These are phyloP conservation scores for Drosophila sordidula DNA, from an alignment of 2,888 invertebrate species.

Conservation along the genomic window DNA sequence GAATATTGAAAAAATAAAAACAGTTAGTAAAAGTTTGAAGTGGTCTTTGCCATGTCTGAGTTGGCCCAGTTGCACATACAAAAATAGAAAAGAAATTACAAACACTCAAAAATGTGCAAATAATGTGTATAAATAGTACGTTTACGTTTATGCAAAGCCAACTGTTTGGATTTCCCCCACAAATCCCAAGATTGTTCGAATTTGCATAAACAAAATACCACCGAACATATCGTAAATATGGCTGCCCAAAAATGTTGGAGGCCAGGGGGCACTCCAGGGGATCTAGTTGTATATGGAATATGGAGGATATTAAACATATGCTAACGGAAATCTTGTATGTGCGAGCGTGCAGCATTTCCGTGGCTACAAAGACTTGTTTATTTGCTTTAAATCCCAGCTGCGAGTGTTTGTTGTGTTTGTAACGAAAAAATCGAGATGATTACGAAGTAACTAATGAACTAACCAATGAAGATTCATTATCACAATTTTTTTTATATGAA, in stretches of 20 bases:
- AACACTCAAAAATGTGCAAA: conserved; percentile 38
- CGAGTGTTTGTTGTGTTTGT: conserved; percentile 5
- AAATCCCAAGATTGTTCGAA: conserved; percentile 40
- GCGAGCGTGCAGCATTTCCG: conserved; percentile 50
- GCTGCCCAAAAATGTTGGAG: conserved; percentile 1
- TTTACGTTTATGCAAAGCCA: conserved; percentile 55
- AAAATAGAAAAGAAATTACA: conserved; percentile 38
- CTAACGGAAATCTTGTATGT: conserved; percentile 61
- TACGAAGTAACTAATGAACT: not conserved
- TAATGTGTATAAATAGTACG: conserved; percentile 59
- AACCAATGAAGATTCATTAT: not conserved
- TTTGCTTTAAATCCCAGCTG: conserved; percentile 31
- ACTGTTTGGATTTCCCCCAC: conserved; percentile 48
- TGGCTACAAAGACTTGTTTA: conserved; percentile 51
- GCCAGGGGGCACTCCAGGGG: conserved; percentile 21
- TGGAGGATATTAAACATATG: conserved; percentile 69
- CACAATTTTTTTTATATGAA: no score
- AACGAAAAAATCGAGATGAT: not conserved
- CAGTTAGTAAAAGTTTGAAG: conserved; percentile 34
- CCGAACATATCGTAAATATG: conserved; percentile 37
- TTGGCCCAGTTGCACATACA: conserved; percentile 62
- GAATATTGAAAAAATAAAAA: not conserved
- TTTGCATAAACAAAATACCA: conserved; percentile 71
- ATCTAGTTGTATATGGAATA: conserved; percentile 16
- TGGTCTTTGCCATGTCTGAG: conserved; percentile 45